A percentile compares a stretch with the other conserved stretches of the same genome.
phyloP scores from a whole-genome alignment of 2,888 invertebrate species.

The Anarsia innoxiella region DNA sequence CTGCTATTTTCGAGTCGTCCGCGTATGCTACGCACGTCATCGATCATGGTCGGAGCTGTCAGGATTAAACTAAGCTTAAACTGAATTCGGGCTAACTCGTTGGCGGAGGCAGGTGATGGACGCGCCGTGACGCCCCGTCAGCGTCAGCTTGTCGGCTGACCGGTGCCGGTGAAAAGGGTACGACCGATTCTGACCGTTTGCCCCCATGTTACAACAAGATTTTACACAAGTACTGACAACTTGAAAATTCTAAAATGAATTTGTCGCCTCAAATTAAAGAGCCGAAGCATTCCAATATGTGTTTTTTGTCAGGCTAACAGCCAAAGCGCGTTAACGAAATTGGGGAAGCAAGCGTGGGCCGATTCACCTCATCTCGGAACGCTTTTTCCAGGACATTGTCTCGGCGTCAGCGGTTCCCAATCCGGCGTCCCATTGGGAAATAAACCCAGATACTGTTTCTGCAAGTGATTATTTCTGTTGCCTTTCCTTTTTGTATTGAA shows the following conservation, averaged over 20 bases:
- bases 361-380: slow-evolving; percentile 24
- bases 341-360: slow-evolving; percentile 21
- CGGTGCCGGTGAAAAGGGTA: slow-evolving; percentile 28
- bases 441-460: slow-evolving; percentile 28
- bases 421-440: slow-evolving; percentile 26
- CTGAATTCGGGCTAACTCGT: slow-evolving; percentile 33
- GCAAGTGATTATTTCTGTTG: slow-evolving; percentile 39
- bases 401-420: slow-evolving; percentile 25
- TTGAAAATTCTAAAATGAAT: slow-evolving; percentile 14
- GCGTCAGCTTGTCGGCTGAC: slow-evolving; percentile 30
- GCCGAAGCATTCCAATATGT: slow-evolving; percentile 14
- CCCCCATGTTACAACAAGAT: slow-evolving; percentile 27
- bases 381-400: slow-evolving; percentile 39
- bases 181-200: slow-evolving; percentile 34
- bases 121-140: slow-evolving; percentile 50
- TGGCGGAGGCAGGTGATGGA: slow-evolving; percentile 60
- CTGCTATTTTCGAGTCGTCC: slow-evolving; percentile 54
- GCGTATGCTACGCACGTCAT: slow-evolving; percentile 44
- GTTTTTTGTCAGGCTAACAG: slow-evolving; percentile 22
- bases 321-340: slow-evolving; percentile 21
- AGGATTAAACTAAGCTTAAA: slow-evolving; percentile 51
- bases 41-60: slow-evolving; percentile 57
- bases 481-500: slow-evolving; percentile 32
- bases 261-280: slow-evolving; percentile 18
- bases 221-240: slow-evolving; percentile 14